Conservation (phyloP, 2,797 vertebrate species). For the Strix occidentalis region DNA sequence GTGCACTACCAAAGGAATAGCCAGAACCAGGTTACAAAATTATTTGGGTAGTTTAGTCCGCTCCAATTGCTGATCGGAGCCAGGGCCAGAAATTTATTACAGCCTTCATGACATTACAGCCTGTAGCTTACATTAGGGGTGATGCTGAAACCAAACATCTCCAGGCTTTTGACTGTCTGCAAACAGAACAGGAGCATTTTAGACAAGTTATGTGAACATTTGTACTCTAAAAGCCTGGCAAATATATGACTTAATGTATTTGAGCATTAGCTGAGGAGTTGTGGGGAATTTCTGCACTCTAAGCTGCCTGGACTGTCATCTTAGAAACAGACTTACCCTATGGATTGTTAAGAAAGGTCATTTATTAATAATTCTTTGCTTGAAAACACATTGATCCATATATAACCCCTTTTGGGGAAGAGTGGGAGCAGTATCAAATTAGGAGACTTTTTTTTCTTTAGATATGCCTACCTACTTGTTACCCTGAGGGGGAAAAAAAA, state of each 20-base stretch:
- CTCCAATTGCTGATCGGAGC: not conserved
- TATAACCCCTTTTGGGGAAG: not conserved
- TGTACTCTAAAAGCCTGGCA: not conserved
- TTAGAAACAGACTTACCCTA: not conserved
- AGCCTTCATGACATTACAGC: not conserved
- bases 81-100: not conserved
- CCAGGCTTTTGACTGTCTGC: not conserved
- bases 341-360: not conserved
- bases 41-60: not conserved
- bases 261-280: not conserved
- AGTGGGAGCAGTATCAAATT: not conserved
- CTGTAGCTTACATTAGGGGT: not conserved
- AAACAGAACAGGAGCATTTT: not conserved
- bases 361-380: not conserved
- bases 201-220: not conserved
- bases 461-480: not conserved
- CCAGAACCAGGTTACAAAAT: not conserved
- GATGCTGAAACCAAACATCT: not conserved
- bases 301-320: not conserved
- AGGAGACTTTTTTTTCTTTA: not conserved
- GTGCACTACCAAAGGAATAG: not conserved
- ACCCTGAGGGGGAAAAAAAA: rapidly evolving
- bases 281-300: not conserved
- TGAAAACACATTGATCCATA: not conserved
- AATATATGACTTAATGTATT: not conserved